A percentile compares a stretch with the other conserved stretches of the same genome.
Conservation (phyloP, 2,888 invertebrate species). For the Drosophila seclusa region DNA sequence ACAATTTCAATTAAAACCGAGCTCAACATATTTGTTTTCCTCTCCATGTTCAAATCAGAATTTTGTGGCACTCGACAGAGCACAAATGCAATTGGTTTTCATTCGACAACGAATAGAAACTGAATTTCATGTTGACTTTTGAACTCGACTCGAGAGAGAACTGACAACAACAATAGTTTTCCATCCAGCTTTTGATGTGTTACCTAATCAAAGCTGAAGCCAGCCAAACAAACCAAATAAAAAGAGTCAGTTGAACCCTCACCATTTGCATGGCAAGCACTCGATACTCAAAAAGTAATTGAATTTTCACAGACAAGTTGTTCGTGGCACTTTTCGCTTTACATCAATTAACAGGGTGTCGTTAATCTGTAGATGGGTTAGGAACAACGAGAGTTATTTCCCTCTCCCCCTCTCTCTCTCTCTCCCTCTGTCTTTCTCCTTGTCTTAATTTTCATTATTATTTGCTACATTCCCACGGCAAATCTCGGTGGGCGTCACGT, state of each 20-base stretch:
- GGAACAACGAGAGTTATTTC: constrained; percentile 1
- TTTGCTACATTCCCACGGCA: constrained; percentile 62
- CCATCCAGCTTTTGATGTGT: constrained; percentile 50
- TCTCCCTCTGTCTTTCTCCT: neutral
- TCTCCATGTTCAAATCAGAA: constrained; percentile 18
- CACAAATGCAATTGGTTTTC: constrained; percentile 18
- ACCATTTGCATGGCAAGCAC: constrained; percentile 28
- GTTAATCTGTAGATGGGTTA: constrained; percentile 40
- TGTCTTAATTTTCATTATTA: constrained; percentile 8
- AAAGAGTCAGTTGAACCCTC: constrained; percentile 6
- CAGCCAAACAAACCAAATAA: neutral
- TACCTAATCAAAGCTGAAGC: constrained; percentile 31
- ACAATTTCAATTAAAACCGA: neutral
- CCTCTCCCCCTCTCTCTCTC: neutral
- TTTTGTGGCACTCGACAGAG: neutral
- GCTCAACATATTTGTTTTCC: neutral
- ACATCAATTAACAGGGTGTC: constrained; percentile 50
- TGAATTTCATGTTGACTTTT: constrained; percentile 26
- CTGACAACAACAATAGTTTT: constrained; percentile 17
- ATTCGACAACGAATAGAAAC: neutral
- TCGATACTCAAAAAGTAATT: constrained; percentile 46
- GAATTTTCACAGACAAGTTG: constrained; percentile 46
- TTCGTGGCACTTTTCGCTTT: constrained; percentile 46
- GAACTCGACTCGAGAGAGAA: constrained; percentile 6
- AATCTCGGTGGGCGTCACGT: constrained; percentile 51